phyloP scores from a whole-genome alignment of 2,797 vertebrate genomes.

The Clarias laeviceps region DNA sequence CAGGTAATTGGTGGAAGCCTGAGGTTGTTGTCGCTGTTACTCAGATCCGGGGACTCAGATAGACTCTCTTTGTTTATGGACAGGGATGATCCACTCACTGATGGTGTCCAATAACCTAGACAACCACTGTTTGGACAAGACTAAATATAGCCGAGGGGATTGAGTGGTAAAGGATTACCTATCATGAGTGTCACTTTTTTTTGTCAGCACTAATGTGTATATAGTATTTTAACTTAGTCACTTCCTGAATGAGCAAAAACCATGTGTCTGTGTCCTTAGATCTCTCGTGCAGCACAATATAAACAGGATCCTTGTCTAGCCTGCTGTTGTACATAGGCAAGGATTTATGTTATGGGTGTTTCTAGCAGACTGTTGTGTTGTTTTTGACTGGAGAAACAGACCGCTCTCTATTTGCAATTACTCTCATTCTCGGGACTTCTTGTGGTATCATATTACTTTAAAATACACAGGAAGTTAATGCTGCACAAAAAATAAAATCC shows the following conservation, averaged over 20 bases:
- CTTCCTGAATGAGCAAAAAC: constrained; percentile 52
- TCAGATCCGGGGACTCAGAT: constrained; percentile 63
- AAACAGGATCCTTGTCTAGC: constrained; percentile 60
- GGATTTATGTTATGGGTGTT: constrained; percentile 47
- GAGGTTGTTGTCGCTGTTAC: constrained; percentile 64
- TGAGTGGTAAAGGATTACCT: constrained; percentile 59
- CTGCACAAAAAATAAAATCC: background rate
- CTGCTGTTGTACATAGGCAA: constrained; percentile 47
- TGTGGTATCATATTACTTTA: constrained; percentile 36
- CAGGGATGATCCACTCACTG: constrained; percentile 60
- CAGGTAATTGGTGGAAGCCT: constrained; percentile 64
- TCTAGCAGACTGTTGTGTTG: constrained; percentile 48
- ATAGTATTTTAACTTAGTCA: constrained; percentile 47
- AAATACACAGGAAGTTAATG: background rate
- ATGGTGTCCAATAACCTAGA: constrained; percentile 67
- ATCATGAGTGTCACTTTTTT: constrained; percentile 57
- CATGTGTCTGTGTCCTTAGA: constrained; percentile 40
- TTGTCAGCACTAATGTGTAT: constrained; percentile 53
- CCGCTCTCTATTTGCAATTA: constrained; percentile 22
- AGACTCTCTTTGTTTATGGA: constrained; percentile 64
- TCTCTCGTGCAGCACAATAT: constrained; percentile 56
- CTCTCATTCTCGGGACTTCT: constrained; percentile 24
- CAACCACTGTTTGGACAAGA: constrained; percentile 66
- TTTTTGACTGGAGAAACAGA: constrained; percentile 35
- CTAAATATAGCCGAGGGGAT: constrained; percentile 62